phyloP scores from a whole-genome alignment of 2,888 invertebrate species.

The Caenorhabditis uteleia region DNA sequence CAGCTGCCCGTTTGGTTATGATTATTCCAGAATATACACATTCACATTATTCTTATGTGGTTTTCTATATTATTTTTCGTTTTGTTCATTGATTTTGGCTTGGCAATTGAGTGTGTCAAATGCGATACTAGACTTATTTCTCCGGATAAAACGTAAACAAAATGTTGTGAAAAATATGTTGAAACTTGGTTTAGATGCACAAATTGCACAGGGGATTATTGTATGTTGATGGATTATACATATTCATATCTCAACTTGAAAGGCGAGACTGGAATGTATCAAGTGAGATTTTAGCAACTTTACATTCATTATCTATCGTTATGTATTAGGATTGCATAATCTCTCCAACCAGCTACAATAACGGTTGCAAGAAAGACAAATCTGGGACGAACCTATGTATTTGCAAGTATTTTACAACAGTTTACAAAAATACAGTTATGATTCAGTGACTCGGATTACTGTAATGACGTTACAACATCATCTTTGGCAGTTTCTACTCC shows the following conservation, averaged over 20 bases:
- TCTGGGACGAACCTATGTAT: neutral
- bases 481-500: too few species aligned
- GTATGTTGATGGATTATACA: slow-evolving; percentile 7
- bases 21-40: too few species aligned
- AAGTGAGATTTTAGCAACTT: slow-evolving; percentile 4
- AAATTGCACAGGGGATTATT: slow-evolving; percentile 23
- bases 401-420: slow-evolving; percentile 1
- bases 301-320: neutral
- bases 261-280: slow-evolving; percentile 4
- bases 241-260: slow-evolving; percentile 1
- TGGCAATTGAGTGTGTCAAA: slow-evolving; percentile 13
- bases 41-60: too few species aligned
- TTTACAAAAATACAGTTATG: neutral
- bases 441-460: slow-evolving; percentile 9
- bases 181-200: slow-evolving; percentile 11
- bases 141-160: slow-evolving; percentile 12
- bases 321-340: slow-evolving; percentile 20
- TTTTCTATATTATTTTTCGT: neutral
- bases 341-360: neutral
- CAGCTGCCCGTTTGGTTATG: too few species aligned
- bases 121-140: slow-evolving; percentile 14
- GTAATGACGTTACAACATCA: slow-evolving; percentile 8
- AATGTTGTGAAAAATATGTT: neutral
- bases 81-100: neutral
- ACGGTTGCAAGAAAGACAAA: neutral